A percentile compares a stretch with the other conserved stretches of the same genome.
Conservation (phyloP, 2,888 invertebrate species). For the Ormyrus nitidulus region DNA sequence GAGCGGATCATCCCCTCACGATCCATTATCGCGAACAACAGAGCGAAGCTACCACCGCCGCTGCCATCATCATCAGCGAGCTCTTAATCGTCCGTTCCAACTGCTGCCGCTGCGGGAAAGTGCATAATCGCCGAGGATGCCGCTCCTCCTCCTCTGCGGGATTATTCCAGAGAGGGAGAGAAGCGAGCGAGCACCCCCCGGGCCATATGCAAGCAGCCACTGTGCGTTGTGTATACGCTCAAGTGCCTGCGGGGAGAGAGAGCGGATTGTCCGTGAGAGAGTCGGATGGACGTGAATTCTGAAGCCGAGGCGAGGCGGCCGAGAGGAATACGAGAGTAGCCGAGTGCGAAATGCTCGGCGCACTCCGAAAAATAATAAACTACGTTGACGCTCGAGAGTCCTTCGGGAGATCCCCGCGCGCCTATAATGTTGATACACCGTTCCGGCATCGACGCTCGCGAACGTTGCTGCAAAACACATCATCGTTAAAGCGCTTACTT, state of each 20-base stretch:
- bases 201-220: slow-evolving; percentile 29
- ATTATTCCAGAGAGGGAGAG: slow-evolving; percentile 15
- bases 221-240: slow-evolving; percentile 1
- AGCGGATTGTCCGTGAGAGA: slow-evolving; percentile 13
- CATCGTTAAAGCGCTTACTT: too few species aligned
- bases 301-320: too few species aligned
- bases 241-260: background rate
- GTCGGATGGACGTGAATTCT: slow-evolving; percentile 13
- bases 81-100: slow-evolving; percentile 40
- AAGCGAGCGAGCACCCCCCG: slow-evolving; percentile 1
- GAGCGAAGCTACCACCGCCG: background rate
- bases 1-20: slow-evolving; percentile 23
- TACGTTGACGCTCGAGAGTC: too few species aligned
- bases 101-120: slow-evolving; percentile 10
- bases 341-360: too few species aligned
- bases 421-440: too few species aligned
- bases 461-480: too few species aligned
- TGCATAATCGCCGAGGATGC: slow-evolving; percentile 40
- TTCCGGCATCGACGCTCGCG: too few species aligned
- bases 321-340: too few species aligned
- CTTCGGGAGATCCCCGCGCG: too few species aligned
- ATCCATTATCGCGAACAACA: slow-evolving; percentile 29
- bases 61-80: background rate
- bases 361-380: too few species aligned
- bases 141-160: background rate